phyloP scores from a whole-genome alignment of 2,113 vertebrate species.

The Alosa alosa region DNA sequence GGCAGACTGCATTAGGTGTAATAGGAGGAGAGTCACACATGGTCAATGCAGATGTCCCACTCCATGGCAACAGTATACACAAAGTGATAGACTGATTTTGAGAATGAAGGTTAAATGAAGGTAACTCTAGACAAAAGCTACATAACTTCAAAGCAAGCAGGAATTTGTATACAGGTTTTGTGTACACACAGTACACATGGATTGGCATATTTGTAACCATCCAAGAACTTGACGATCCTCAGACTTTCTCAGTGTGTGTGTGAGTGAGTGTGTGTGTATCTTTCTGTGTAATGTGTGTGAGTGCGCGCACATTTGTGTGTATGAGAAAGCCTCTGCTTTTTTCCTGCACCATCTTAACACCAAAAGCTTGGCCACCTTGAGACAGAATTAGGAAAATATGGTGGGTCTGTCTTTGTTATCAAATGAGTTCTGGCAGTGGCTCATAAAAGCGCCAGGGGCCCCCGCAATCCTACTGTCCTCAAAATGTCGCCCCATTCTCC shows the following conservation, averaged over 20 bases:
- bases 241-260: neutral
- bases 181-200: neutral
- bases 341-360: neutral
- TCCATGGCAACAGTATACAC: neutral
- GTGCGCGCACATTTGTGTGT: neutral
- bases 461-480: conserved; percentile 46
- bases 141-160: neutral
- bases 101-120: neutral
- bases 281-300: neutral
- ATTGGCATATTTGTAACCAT: neutral
- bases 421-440: conserved; percentile 48
- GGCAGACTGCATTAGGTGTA: neutral
- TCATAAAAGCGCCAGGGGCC: conserved; percentile 41
- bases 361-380: conserved; percentile 2
- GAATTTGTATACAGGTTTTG: neutral
- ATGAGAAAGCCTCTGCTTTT: neutral
- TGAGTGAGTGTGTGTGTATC: neutral
- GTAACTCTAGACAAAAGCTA: neutral
- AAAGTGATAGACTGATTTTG: neutral
- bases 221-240: neutral
- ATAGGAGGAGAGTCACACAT: neutral
- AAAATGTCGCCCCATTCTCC: conserved; percentile 34
- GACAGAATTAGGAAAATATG: conserved; percentile 19
- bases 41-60: neutral
- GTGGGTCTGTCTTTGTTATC: conserved; percentile 37